Evolutionary conservation across 2,888 invertebrate genomes (phyloP).

Genomic region (Catocala sponsa): DNA sequence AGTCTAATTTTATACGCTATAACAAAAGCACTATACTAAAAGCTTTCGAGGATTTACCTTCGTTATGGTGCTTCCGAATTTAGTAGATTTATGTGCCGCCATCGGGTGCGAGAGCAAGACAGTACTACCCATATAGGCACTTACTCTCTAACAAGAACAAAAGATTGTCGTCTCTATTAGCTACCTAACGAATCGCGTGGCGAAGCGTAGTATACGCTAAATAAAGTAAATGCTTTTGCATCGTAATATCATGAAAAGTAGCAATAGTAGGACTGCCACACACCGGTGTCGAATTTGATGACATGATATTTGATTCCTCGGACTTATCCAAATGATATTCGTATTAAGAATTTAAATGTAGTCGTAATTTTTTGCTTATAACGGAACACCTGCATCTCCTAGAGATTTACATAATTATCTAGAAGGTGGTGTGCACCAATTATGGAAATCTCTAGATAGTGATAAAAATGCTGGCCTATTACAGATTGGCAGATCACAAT

Average conservation of each 20-base stretch:
- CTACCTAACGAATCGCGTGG: slow-evolving; percentile 69
- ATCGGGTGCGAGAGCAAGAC: slow-evolving; percentile 62
- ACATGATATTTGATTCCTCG: too few species aligned
- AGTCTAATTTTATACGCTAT: slow-evolving; percentile 40
- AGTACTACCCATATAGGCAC: slow-evolving; percentile 60
- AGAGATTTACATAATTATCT: too few species aligned
- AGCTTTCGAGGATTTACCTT: slow-evolving; percentile 52
- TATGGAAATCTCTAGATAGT: too few species aligned
- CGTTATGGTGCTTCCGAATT: slow-evolving; percentile 48
- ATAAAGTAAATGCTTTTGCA: slow-evolving; percentile 23
- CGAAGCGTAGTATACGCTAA: slow-evolving; percentile 59
- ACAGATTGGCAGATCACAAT: too few species aligned
- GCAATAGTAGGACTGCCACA: too few species aligned
- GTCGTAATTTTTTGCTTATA: too few species aligned
- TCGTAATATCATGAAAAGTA: background rate
- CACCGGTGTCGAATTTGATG: too few species aligned
- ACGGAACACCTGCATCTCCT: too few species aligned
- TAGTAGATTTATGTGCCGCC: slow-evolving; percentile 53
- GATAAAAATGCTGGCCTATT: too few species aligned
- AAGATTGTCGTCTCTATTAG: slow-evolving; percentile 82
- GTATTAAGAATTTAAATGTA: too few species aligned
- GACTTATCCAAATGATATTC: too few species aligned
- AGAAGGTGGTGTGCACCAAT: too few species aligned
- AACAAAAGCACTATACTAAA: slow-evolving; percentile 50
- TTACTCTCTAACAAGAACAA: slow-evolving; percentile 77